phyloP scores from a whole-genome alignment of 2,888 invertebrate genomes.

The Pasiphila rectangulata region DNA sequence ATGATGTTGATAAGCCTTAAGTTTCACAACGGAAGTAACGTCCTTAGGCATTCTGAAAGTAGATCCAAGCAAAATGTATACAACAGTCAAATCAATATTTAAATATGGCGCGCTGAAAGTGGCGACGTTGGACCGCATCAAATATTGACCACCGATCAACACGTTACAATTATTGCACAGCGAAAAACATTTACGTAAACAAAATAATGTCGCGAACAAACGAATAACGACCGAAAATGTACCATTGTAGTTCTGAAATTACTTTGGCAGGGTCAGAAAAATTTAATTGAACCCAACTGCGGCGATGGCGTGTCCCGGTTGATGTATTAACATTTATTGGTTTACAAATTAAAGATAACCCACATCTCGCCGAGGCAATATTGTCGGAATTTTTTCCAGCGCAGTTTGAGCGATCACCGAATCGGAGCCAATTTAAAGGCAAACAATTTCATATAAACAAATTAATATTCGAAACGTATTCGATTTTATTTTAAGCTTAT shows the following conservation, averaged over 20 bases:
- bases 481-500: conserved; percentile 13
- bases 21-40: not conserved
- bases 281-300: conserved; percentile 65
- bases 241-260: conserved; percentile 71
- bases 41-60: not conserved
- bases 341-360: conserved; percentile 77
- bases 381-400: conserved; percentile 40
- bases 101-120: conserved; percentile 53
- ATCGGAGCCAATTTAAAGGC: conserved; percentile 30
- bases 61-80: conserved; percentile 4
- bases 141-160: conserved; percentile 75
- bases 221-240: conserved; percentile 56
- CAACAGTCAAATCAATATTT: conserved; percentile 49
- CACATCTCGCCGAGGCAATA: conserved; percentile 53
- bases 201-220: conserved; percentile 61
- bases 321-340: conserved; percentile 80
- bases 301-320: conserved; percentile 50
- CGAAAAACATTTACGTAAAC: conserved; percentile 71
- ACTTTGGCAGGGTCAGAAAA: conserved; percentile 64
- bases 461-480: conserved; percentile 25
- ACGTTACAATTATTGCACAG: conserved; percentile 63
- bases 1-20: too few species aligned
- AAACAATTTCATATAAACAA: conserved; percentile 28
- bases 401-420: conserved; percentile 40
- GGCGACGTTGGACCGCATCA: conserved; percentile 49